Percentiles rank a stretch among this genome's conserved stretches.
phyloP scores from a whole-genome alignment of 1,140 invertebrate genomes.

The Calliopsis andreniformis region DNA sequence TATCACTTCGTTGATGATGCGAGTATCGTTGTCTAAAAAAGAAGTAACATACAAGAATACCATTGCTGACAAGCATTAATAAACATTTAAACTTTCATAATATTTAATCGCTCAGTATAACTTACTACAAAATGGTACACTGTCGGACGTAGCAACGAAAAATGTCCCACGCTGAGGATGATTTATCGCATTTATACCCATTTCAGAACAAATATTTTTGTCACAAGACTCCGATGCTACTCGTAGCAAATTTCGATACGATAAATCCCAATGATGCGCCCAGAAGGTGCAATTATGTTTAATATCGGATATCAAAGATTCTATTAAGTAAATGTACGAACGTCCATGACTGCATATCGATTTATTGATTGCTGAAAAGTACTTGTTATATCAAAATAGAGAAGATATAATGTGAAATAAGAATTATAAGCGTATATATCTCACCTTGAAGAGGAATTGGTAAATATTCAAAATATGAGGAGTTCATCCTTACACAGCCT shows the following conservation, averaged over 20 bases:
- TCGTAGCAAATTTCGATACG: slow-evolving; percentile 73
- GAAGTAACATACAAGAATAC: not conserved
- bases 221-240: slow-evolving; percentile 59
- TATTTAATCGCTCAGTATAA: slow-evolving; percentile 8
- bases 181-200: slow-evolving; percentile 70
- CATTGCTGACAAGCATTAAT: not conserved
- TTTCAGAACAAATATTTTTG: slow-evolving; percentile 62
- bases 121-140: slow-evolving; percentile 73
- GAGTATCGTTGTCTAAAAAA: slow-evolving; percentile 53
- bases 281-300: slow-evolving; percentile 81
- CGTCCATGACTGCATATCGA: slow-evolving; percentile 84
- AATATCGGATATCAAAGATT: slow-evolving; percentile 77
- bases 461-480: slow-evolving; percentile 73
- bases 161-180: slow-evolving; percentile 70
- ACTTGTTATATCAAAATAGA: not conserved
- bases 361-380: slow-evolving; percentile 77
- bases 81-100: not conserved
- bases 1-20: slow-evolving; percentile 34
- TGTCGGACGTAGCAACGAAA: slow-evolving; percentile 66
- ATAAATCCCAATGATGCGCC: slow-evolving; percentile 81
- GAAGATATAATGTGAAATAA: not conserved
- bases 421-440: slow-evolving; percentile 32
- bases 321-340: slow-evolving; percentile 83
- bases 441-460: slow-evolving; percentile 74
- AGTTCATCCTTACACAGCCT: slow-evolving; percentile 77